phyloP scores from a whole-genome alignment of 2,113 vertebrate genomes.

The Gambusia holbrooki region DNA sequence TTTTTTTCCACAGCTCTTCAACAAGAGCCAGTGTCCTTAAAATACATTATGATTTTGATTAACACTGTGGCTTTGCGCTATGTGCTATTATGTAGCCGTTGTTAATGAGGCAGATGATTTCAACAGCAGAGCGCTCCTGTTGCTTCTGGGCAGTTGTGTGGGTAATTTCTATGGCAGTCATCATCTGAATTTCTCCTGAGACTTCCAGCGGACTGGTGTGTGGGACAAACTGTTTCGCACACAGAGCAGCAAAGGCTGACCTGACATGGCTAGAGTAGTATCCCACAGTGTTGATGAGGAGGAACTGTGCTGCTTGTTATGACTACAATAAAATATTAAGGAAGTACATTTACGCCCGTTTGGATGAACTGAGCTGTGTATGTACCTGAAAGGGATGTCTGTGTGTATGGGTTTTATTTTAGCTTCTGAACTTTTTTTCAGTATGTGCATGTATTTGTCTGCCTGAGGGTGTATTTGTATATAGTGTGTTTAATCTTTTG shows the following conservation, averaged over 20 bases:
- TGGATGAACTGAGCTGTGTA: slow-evolving; percentile 29
- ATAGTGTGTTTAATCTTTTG: slow-evolving; percentile 2
- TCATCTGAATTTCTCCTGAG: slow-evolving; percentile 4
- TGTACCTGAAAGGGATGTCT: slow-evolving; percentile 54
- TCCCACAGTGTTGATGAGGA: slow-evolving; percentile 8
- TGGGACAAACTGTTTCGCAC: background rate
- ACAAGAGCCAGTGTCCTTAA: background rate
- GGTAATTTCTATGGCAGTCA: slow-evolving; percentile 21
- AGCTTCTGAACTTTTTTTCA: slow-evolving; percentile 18
- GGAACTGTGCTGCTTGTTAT: slow-evolving; percentile 1
- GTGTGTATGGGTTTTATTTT: slow-evolving; percentile 45
- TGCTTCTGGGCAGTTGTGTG: background rate
- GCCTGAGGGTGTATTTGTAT: background rate
- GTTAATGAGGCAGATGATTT: slow-evolving; percentile 34
- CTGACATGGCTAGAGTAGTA: slow-evolving; percentile 22
- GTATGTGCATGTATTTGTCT: slow-evolving; percentile 16
- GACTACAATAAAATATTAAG: slow-evolving; percentile 16
- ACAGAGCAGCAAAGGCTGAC: slow-evolving; percentile 17
- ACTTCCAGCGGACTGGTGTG: background rate
- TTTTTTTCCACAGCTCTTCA: background rate
- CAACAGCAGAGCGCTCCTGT: slow-evolving; percentile 4
- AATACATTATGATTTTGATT: background rate
- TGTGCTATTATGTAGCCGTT: background rate
- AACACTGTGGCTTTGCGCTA: background rate
- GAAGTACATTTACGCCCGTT: slow-evolving; percentile 45